A percentile compares a stretch with the other conserved stretches of the same genome.
These are phyloP conservation scores for Otis tarda DNA, from an alignment of 2,113 vertebrate species.

Conservation along the genomic window DNA sequence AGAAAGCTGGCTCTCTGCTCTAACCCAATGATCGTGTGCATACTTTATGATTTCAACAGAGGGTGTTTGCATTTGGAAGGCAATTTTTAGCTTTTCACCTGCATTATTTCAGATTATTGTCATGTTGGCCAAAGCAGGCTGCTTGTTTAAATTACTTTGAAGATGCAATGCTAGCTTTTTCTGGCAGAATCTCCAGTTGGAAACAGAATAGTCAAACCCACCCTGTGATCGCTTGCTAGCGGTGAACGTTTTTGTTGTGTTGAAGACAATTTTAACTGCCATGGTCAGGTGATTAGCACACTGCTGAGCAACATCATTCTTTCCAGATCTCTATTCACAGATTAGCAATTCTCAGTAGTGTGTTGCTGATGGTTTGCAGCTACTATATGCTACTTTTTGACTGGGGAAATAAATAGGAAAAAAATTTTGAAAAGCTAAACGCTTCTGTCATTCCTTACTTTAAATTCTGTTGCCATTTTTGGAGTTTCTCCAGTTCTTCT, in stretches of 20 bases:
- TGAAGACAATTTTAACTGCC: neutral
- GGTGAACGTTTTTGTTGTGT: neutral
- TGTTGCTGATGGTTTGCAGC: neutral
- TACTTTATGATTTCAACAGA: neutral
- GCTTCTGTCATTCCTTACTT: neutral
- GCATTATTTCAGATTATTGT: conserved; percentile 11
- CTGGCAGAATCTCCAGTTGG: neutral
- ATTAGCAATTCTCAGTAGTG: conserved; percentile 5
- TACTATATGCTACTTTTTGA: neutral
- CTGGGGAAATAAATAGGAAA: neutral
- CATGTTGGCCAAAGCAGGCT: neutral
- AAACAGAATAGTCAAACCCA: neutral
- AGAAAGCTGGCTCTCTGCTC: conserved; percentile 39
- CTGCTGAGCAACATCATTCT: conserved; percentile 49
- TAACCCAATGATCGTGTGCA: neutral
- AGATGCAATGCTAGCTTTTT: neutral
- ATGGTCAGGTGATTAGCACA: conserved; percentile 42
- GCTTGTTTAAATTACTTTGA: neutral
- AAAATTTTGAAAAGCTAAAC: neutral
- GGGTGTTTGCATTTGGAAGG: neutral
- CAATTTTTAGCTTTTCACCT: conserved; percentile 29
- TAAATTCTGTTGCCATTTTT: neutral
- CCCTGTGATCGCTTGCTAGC: neutral
- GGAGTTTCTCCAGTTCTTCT: neutral
- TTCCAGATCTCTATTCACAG: conserved; percentile 21